A percentile compares a stretch with the other conserved stretches of the same genome.
phyloP scores from a whole-genome alignment of 2,888 invertebrate species.

The Dicranocentrus wangi region DNA sequence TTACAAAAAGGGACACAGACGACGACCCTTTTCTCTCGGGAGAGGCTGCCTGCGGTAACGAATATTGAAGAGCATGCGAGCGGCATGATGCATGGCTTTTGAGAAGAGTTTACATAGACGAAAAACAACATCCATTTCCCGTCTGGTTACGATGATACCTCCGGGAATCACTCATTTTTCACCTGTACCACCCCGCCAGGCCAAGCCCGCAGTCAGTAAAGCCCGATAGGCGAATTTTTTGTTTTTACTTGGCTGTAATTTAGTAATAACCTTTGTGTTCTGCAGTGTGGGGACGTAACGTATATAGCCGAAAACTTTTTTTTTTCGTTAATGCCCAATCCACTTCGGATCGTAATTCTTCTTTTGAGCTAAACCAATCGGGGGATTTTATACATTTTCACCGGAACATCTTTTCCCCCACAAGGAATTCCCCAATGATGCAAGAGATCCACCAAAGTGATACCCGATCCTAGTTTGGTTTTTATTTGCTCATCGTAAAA shows the following conservation, averaged over 20 bases:
- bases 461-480: too few relatives aligned
- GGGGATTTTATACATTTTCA: not conserved
- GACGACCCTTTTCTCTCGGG: too few relatives aligned
- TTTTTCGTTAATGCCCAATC: slow-evolving; percentile 29
- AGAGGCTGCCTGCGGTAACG: slow-evolving; percentile 32
- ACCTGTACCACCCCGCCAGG: too few relatives aligned
- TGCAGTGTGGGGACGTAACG: too few relatives aligned
- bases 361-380: not conserved
- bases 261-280: too few relatives aligned
- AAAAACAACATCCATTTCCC: slow-evolving; percentile 4
- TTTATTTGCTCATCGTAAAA: slow-evolving; percentile 32
- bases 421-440: not conserved
- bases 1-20: too few relatives aligned
- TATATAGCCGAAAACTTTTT: too few relatives aligned
- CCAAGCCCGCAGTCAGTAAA: too few relatives aligned
- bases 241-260: too few relatives aligned
- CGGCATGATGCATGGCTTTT: slow-evolving; percentile 53
- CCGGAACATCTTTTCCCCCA: not conserved
- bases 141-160: slow-evolving; percentile 35
- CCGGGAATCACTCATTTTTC: slow-evolving; percentile 52
- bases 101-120: slow-evolving; percentile 32
- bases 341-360: not conserved
- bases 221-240: too few relatives aligned
- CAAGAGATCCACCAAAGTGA: not conserved
- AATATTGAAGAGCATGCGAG: slow-evolving; percentile 50